Evolutionary conservation across 2,113 vertebrate species (phyloP).

Genomic region (Candoia aspera): DNA sequence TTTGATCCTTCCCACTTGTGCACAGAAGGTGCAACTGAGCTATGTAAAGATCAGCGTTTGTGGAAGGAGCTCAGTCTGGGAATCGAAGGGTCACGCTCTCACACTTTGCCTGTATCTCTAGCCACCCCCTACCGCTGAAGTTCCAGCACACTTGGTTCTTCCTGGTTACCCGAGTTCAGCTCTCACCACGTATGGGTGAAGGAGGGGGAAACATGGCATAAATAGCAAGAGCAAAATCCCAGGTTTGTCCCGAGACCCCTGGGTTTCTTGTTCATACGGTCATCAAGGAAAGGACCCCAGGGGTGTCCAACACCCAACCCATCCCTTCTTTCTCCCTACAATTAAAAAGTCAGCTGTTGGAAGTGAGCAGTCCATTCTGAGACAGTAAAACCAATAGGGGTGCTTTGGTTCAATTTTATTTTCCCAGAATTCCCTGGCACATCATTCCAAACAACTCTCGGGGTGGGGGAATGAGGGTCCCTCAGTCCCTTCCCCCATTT

Average conservation of each 20-base stretch:
- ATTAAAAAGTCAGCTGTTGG: too few relatives aligned
- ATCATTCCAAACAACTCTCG: too few relatives aligned
- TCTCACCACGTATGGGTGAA: background rate
- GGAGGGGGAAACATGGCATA: background rate
- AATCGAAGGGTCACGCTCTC: background rate
- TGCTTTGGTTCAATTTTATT: too few relatives aligned
- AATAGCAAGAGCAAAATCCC: background rate
- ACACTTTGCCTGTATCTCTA: background rate
- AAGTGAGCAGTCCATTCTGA: too few relatives aligned
- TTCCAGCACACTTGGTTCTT: background rate
- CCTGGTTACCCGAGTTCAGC: background rate
- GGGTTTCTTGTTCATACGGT: background rate
- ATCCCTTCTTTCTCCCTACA: too few relatives aligned
- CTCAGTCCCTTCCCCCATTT: too few relatives aligned
- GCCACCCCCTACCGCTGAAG: background rate
- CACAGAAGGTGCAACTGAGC: background rate
- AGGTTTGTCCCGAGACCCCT: background rate
- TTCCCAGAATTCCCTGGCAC: too few relatives aligned
- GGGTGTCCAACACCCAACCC: too few relatives aligned
- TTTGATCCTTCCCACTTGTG: background rate
- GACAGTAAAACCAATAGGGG: too few relatives aligned
- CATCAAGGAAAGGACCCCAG: too few relatives aligned
- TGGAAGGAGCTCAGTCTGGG: background rate
- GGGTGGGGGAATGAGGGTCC: too few relatives aligned
- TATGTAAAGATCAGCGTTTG: background rate